These are phyloP conservation scores for Salticus scenicus DNA, from an alignment of 2,888 invertebrate species.

Conservation along the genomic window DNA sequence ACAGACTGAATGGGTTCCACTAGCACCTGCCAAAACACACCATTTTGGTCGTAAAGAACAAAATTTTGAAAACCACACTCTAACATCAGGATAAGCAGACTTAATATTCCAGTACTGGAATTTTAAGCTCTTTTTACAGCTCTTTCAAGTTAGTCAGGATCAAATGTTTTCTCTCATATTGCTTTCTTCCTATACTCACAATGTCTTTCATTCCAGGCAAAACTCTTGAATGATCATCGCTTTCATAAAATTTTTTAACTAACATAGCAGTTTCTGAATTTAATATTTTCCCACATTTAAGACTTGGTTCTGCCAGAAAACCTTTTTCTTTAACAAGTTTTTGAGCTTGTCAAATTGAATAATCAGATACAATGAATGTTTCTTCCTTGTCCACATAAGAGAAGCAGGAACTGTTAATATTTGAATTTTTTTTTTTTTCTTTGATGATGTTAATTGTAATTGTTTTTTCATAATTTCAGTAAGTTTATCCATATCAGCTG, in stretches of 20 bases:
- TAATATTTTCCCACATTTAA: neutral
- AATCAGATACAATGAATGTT: constrained; percentile 1
- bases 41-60: constrained; percentile 30
- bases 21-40: constrained; percentile 32
- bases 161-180: constrained; percentile 24
- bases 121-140: too few relatives aligned
- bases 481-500: constrained; percentile 17
- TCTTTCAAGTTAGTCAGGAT: constrained; percentile 23
- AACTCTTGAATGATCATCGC: constrained; percentile 2
- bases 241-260: constrained; percentile 19
- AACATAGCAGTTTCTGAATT: neutral
- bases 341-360: constrained; percentile 6
- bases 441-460: constrained; percentile 11
- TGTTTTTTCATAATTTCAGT: constrained; percentile 11
- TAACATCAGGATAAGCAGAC: constrained; percentile 19
- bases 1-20: constrained; percentile 33
- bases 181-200: neutral
- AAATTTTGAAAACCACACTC: constrained; percentile 43
- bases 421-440: constrained; percentile 10
- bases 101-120: constrained; percentile 29
- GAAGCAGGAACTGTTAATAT: constrained; percentile 13
- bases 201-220: constrained; percentile 9
- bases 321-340: constrained; percentile 13
- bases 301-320: constrained; percentile 7
- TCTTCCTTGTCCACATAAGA: constrained; percentile 1